phyloP scores from a whole-genome alignment of 2,888 invertebrate genomes.

The Tetrapedia diversipes region DNA sequence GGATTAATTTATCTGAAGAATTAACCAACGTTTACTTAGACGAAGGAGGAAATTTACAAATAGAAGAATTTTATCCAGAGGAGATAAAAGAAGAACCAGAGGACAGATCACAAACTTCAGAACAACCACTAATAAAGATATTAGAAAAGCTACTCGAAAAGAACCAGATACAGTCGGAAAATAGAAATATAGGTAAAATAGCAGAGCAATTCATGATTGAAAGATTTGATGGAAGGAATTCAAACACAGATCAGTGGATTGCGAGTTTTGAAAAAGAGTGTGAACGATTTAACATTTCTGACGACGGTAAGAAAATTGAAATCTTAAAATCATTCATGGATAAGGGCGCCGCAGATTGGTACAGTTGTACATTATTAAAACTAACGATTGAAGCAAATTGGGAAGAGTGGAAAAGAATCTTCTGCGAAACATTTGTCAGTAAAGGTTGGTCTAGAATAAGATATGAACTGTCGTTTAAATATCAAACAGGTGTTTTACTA shows the following conservation, averaged over 20 bases:
- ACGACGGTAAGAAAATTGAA: constrained; percentile 8
- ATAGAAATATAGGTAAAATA: constrained; percentile 5
- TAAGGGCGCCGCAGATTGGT: too few species aligned
- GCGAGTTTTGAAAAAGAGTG: constrained; percentile 21
- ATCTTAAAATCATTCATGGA: constrained; percentile 4
- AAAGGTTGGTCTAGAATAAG: too few species aligned
- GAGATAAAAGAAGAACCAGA: neutral
- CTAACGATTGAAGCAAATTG: constrained; percentile 16
- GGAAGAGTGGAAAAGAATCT: neutral
- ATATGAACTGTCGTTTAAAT: too few species aligned
- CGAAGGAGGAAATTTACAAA: constrained; percentile 25
- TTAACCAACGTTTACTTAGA: constrained; percentile 25
- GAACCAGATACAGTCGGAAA: neutral
- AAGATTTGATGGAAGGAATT: constrained; percentile 3
- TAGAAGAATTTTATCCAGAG: constrained; percentile 8
- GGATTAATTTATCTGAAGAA: constrained; percentile 25
- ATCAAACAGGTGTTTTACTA: too few species aligned
- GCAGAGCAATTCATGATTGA: constrained; percentile 10
- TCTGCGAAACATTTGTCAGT: too few species aligned
- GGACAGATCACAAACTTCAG: neutral
- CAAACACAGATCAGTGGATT: constrained; percentile 19
- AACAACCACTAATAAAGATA: constrained; percentile 3
- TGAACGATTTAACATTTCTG: neutral
- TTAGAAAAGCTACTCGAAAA: constrained; percentile 8
- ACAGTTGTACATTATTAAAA: constrained; percentile 1